These are phyloP conservation scores for Acanthochromis polyacanthus DNA, from an alignment of 2,113 vertebrate genomes.

Conservation along the genomic window DNA sequence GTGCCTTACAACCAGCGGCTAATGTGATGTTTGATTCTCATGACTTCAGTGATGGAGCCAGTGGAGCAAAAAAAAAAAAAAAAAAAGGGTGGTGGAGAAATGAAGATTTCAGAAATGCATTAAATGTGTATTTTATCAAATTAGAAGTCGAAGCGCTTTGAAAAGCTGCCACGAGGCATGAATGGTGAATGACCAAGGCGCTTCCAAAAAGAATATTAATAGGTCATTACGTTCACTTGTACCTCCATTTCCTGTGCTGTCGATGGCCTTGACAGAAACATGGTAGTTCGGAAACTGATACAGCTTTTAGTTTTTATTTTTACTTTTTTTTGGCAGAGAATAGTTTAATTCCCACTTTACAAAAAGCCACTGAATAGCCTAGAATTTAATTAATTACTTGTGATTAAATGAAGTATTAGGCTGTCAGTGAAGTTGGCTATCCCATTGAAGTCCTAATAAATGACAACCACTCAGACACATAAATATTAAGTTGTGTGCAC, in stretches of 20 bases:
- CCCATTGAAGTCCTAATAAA: conserved; percentile 5
- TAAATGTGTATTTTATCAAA: conserved; percentile 81
- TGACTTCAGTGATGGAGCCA: conserved; percentile 58
- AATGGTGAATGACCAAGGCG: conserved; percentile 44
- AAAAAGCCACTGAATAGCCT: conserved; percentile 31
- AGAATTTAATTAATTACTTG: conserved; percentile 52
- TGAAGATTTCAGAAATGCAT: conserved; percentile 78
- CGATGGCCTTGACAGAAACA: conserved; percentile 12
- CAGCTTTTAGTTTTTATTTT: conserved; percentile 8
- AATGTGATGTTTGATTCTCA: conserved; percentile 70
- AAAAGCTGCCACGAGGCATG: conserved; percentile 62
- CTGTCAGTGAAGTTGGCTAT: conserved; percentile 40
- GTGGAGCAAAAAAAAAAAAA: conserved; percentile 46
- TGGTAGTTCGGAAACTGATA: conserved; percentile 23
- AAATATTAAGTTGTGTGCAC: conserved; percentile 30
- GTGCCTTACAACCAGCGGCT: conserved; percentile 59
- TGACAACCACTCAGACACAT: conserved; percentile 14
- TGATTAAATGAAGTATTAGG: conserved; percentile 62
- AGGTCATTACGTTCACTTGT: conserved; percentile 52
- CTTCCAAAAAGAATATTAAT: conserved; percentile 69
- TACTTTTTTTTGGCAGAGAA: background rate
- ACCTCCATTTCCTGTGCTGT: conserved; percentile 41
- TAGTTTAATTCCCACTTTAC: conserved; percentile 2
- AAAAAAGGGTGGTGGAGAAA: conserved; percentile 63
- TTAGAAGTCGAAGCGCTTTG: conserved; percentile 62